Evolutionary conservation across 2,888 invertebrate species (phyloP).

Genomic region (Caenorhabditis angaria): DNA sequence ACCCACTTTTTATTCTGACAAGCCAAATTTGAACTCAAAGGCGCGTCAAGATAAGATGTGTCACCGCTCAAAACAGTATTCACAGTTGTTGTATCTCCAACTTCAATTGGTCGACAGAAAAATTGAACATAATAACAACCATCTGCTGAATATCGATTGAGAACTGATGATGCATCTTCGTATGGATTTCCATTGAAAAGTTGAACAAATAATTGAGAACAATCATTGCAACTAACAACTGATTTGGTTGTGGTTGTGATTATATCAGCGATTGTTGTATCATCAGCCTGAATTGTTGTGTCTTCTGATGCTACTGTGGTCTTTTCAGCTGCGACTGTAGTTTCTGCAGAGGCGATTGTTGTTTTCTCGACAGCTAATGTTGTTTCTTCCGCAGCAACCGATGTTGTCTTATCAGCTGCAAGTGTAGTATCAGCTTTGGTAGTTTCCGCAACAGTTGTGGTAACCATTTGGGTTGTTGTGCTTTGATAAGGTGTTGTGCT

Average conservation of each 20-base stretch:
- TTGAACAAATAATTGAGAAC: slow-evolving; percentile 42
- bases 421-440: not conserved
- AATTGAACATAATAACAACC: slow-evolving; percentile 51
- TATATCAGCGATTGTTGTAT: slow-evolving; percentile 12
- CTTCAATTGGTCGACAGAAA: slow-evolving; percentile 50
- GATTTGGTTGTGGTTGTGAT: slow-evolving; percentile 8
- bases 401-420: not conserved
- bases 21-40: slow-evolving; percentile 34
- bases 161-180: slow-evolving; percentile 52
- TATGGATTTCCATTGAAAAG: slow-evolving; percentile 46
- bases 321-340: no score
- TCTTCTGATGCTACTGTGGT: slow-evolving; percentile 8
- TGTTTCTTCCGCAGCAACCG: not conserved
- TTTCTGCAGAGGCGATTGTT: no score
- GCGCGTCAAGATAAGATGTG: slow-evolving; percentile 18
- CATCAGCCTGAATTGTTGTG: slow-evolving; percentile 4
- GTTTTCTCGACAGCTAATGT: not conserved
- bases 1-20: slow-evolving; percentile 49
- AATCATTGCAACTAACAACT: slow-evolving; percentile 33
- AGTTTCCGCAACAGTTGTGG: not conserved
- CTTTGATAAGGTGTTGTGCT: slow-evolving; percentile 6
- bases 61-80: slow-evolving; percentile 48
- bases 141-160: slow-evolving; percentile 46
- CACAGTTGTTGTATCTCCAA: slow-evolving; percentile 48
- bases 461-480: slow-evolving; percentile 13